Evolutionary conservation across 1,140 invertebrate species (phyloP), one percentile per base, ranked within the genome.

Genomic region (Danaus plexippus): DNA sequence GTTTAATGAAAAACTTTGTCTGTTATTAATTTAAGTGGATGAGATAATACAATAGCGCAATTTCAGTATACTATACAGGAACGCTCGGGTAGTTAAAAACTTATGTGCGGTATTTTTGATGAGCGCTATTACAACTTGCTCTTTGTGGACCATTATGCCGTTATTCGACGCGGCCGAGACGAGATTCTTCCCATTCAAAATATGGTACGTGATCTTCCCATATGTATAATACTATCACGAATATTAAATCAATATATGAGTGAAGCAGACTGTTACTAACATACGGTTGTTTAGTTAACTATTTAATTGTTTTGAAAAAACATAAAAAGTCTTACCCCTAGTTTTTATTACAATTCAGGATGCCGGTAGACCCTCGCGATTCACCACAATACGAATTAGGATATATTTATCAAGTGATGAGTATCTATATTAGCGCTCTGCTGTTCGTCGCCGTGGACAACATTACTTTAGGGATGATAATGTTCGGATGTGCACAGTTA

Each of bases 361-460:
- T 85, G 80, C 81, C 81, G 1, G 58, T 77, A 11, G 59, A 63
- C 2, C 61, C 76, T 0, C 54, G 67, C 13, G 65, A 67, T 11
- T 81, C 74, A 0, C 74, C 72, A 1, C 68, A 75, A n/a, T 85
- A 76, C 47, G 67, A 77, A 55, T 18, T 80, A 2, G 78, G 81
- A 10, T 85, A 80, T 52, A 11, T 75, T 9, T 85, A 82, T 46
- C 81, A 85, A 54, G 71, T 81, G 58, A 54, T 60, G 0, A 67
- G 67, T 15, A 76, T 81, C 32, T 81, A 80, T 52, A 76, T 71
- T 49, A 80, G 81, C 54, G 78, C 79, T 0, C 57, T 70, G 9
- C 60, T 80, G 8, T 85, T 81, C 64, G 75, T 75, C 53, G 69
- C 69, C 0, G 75, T 81, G 6, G 81, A 85, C 60, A 76, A 69